Base-by-base conservation (phyloP, 2,113 vertebrate species). In the Pelobates fuscus region DNA sequence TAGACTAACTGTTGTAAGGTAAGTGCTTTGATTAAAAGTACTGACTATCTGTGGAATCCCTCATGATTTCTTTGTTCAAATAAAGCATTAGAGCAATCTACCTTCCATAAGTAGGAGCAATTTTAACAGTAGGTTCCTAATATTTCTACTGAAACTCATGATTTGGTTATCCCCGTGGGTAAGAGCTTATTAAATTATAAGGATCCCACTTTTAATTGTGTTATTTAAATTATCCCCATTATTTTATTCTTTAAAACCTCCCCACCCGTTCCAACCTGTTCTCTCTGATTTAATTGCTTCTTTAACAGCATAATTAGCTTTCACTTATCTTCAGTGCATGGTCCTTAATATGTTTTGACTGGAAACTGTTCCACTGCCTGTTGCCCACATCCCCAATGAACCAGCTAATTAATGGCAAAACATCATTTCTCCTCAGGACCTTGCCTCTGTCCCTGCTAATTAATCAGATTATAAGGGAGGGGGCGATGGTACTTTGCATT, bases 211-310 rank as follows among this genome's bases (percentile, higher is more conserved):
- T 67, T 67, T 67, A 58, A 44, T 43, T 67, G 52, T 32, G 11
- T 44, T 66, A 65, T 58, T 75, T 75, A 66, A 75, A 75, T 67
- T 43, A 75, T 59, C 18, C 71, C 54, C 63, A 59, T 59, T 58
- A 55, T 75, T 75, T 75, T 43, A 59, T 57, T 65, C 71, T 29
- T 43, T 23, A 65, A n/a, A 74, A 74, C 30, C 12, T 67, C 24
- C 23, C 54, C 24, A 49, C 62, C 62, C 52, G 26, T 67, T 67
- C 71, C 23, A 46, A 46, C 71, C 52, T 59, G 32, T 15, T 75
- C 37, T 23, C 52, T 57, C 49, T 75, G n/a, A 75, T 75, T 75
- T 75, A 75, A 75, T 75, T 75, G 63, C 71, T 75, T 75, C 52
- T 29, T 46, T 75, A 74, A 66, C 49, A 44, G 63, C 54, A 59